These are phyloP conservation scores for Frankliniella intonsa DNA, from an alignment of 2,888 invertebrate species.

Conservation along the genomic window DNA sequence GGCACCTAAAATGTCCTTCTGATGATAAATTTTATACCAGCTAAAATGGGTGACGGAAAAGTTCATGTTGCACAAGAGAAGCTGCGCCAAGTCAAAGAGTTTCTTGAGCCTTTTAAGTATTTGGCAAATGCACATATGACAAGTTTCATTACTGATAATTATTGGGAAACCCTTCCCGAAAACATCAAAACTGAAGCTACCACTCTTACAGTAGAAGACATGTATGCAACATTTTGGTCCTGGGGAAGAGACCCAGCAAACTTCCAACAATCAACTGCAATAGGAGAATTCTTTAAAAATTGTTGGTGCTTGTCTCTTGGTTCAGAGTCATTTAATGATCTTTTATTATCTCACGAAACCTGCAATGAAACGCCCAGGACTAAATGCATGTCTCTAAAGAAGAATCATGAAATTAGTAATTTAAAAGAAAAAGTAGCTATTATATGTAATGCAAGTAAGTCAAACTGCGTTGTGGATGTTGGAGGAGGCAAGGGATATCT, in stretches of 20 bases:
- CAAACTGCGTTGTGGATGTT: conserved; percentile 65
- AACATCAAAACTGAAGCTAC: conserved; percentile 51
- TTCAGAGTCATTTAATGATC: conserved; percentile 31
- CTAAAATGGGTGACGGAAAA: conserved; percentile 30
- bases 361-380: conserved; percentile 15
- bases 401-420: conserved; percentile 33
- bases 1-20: conserved; percentile 57
- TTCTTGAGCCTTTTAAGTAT: conserved; percentile 56
- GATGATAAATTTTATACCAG: conserved; percentile 40
- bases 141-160: conserved; percentile 61
- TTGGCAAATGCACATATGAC: conserved; percentile 76
- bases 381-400: conserved; percentile 29
- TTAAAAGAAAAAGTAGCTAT: conserved; percentile 44
- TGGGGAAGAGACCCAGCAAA: conserved; percentile 38
- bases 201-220: neutral
- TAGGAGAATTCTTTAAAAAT: conserved; percentile 43
- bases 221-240: neutral
- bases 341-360: conserved; percentile 26
- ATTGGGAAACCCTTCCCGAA: conserved; percentile 60
- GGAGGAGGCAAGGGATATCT: conserved; percentile 89
- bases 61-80: conserved; percentile 29
- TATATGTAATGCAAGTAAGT: conserved; percentile 46
- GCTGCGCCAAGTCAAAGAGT: conserved; percentile 52
- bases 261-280: conserved; percentile 28
- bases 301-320: conserved; percentile 44